Conservation (phyloP, 53 echinoderm and acorn worm genomes). For the Echinometra lucunter region DNA sequence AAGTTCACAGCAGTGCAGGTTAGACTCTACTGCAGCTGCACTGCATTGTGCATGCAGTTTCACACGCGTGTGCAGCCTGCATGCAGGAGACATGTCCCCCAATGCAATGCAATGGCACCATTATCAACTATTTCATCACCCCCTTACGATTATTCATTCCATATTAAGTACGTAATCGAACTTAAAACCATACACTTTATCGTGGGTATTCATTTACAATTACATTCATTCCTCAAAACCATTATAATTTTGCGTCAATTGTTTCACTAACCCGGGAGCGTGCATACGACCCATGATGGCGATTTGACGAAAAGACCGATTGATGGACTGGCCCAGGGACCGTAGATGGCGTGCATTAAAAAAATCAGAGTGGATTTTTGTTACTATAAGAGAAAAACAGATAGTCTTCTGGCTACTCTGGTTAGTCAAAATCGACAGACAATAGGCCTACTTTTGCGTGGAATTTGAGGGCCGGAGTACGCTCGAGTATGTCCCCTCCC, state of each 20-base stretch:
- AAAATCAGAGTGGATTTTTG: too few relatives aligned
- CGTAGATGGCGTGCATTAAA: conserved; percentile 31
- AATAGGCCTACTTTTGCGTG: too few relatives aligned
- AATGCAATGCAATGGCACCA: too few relatives aligned
- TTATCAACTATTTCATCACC: background rate
- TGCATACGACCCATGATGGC: conserved; percentile 99
- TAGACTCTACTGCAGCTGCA: background rate
- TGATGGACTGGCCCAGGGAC: background rate
- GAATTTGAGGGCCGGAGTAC: too few relatives aligned
- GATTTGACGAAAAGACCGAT: conserved; percentile 79
- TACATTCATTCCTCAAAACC: background rate
- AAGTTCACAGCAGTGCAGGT: too few relatives aligned
- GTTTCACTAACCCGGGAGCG: conserved; percentile 90
- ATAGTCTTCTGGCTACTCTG: too few relatives aligned
- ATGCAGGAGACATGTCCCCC: background rate
- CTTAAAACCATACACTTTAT: background rate
- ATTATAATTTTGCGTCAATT: conserved; percentile 1
- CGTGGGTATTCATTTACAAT: background rate
- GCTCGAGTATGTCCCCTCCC: too few relatives aligned
- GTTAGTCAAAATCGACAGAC: too few relatives aligned
- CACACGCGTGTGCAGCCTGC: background rate
- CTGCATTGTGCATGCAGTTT: too few relatives aligned
- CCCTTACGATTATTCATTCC: background rate
- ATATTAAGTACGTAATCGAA: background rate
- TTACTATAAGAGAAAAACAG: too few relatives aligned